Evolutionary conservation across 2,113 vertebrate genomes (phyloP).

Genomic region (Grallaria varia): DNA sequence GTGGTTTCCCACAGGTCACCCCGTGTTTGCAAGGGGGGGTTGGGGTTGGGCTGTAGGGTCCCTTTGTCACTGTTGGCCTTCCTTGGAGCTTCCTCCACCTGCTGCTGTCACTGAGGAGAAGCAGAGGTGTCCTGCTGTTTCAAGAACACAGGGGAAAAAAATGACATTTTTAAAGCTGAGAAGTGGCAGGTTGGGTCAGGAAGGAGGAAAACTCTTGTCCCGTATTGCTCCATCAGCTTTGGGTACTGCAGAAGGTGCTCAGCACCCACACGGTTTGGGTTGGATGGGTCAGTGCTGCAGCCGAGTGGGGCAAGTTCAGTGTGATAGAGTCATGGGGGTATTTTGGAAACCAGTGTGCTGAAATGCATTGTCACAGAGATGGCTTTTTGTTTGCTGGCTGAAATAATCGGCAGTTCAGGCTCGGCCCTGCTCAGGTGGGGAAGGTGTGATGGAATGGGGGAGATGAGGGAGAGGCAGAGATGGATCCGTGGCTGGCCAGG

Average conservation of each 20-base stretch:
- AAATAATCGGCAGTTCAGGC: neutral
- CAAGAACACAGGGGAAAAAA: rapidly evolving
- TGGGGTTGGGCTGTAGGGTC: neutral
- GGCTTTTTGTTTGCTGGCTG: neutral
- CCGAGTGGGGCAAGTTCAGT: neutral
- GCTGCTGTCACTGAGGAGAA: neutral
- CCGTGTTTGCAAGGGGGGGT: neutral
- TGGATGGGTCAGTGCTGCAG: neutral
- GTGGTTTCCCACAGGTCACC: neutral
- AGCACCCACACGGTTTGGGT: neutral
- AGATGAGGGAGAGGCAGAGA: neutral
- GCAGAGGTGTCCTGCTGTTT: neutral
- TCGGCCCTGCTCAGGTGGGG: neutral
- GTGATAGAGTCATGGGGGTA: rapidly evolving
- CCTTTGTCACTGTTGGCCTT: rapidly evolving
- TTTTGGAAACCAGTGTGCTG: rapidly evolving
- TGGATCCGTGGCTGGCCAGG: neutral
- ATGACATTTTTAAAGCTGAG: neutral
- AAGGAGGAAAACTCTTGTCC: neutral
- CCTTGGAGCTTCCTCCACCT: neutral
- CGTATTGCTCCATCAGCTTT: rapidly evolving
- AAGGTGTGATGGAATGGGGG: neutral
- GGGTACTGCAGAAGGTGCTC: neutral
- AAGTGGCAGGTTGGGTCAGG: neutral
- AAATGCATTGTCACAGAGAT: rapidly evolving